Conservation (phyloP, 2,888 invertebrate genomes). For the Bhutanitis thaidina region DNA sequence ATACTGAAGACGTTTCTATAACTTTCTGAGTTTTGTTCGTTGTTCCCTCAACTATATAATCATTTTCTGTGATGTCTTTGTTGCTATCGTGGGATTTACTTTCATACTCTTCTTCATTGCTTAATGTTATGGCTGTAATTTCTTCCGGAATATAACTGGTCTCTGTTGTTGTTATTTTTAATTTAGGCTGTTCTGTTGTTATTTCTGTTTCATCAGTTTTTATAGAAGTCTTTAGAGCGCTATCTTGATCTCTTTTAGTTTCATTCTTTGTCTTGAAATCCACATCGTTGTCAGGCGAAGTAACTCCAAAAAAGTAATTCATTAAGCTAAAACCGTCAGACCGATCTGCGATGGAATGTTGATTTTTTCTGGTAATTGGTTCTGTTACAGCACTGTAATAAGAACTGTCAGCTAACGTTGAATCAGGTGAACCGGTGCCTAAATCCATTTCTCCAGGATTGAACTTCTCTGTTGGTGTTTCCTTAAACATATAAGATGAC, state of each 20-base stretch:
- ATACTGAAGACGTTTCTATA: constrained; percentile 52
- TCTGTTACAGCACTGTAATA: constrained; percentile 51
- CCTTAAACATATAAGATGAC: constrained; percentile 28
- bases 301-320: constrained; percentile 66
- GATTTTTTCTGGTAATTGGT: constrained; percentile 39
- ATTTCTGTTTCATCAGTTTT: constrained; percentile 29
- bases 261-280: constrained; percentile 23
- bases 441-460: constrained; percentile 65
- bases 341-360: constrained; percentile 39
- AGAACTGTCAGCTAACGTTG: constrained; percentile 50
- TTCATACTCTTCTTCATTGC: constrained; percentile 26
- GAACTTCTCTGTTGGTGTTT: constrained; percentile 21
- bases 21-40: constrained; percentile 32
- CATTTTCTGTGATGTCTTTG: constrained; percentile 19
- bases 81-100: constrained; percentile 25
- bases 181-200: constrained; percentile 43
- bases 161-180: constrained; percentile 53
- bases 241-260: constrained; percentile 30
- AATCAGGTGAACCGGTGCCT: constrained; percentile 60
- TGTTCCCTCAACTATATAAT: constrained; percentile 26
- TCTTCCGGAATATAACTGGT: constrained; percentile 64
- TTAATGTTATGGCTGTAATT: constrained; percentile 46
- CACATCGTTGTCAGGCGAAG: constrained; percentile 41
- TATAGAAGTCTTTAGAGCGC: constrained; percentile 8
- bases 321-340: constrained; percentile 60